Conservation (phyloP, 2,797 vertebrate species). For the Margarornis squamiger region DNA sequence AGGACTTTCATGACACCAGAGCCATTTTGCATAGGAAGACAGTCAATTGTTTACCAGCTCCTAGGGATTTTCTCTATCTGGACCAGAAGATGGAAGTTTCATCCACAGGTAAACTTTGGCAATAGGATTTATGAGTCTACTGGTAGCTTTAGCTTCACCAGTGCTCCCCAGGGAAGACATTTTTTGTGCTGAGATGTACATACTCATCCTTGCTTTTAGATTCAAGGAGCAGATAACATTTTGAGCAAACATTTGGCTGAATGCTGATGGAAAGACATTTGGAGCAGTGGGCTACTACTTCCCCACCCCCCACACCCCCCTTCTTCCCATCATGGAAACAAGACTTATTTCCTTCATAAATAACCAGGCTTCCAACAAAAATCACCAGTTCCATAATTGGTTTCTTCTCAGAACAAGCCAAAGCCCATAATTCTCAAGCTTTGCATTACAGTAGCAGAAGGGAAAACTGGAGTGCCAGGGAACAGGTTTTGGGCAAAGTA, state of each 20-base stretch:
- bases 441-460: background rate
- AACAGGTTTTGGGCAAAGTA: background rate
- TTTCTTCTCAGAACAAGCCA: background rate
- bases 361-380: background rate
- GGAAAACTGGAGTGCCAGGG: background rate
- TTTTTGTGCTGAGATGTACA: background rate
- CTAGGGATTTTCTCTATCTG: background rate
- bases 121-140: background rate
- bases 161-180: background rate
- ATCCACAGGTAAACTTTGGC: background rate
- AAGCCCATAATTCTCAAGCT: background rate
- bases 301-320: too few species aligned
- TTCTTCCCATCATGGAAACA: background rate
- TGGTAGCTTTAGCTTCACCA: background rate
- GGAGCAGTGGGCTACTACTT: background rate
- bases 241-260: background rate
- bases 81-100: background rate
- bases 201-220: background rate
- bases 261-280: background rate
- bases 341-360: background rate
- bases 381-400: background rate
- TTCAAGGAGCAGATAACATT: background rate
- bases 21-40: background rate
- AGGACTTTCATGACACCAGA: background rate
- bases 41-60: background rate